Percentiles rank a stretch among this genome's conserved stretches.
Evolutionary conservation across 2,113 vertebrate species (phyloP).

Genomic region (Dromaius novaehollandiae): DNA sequence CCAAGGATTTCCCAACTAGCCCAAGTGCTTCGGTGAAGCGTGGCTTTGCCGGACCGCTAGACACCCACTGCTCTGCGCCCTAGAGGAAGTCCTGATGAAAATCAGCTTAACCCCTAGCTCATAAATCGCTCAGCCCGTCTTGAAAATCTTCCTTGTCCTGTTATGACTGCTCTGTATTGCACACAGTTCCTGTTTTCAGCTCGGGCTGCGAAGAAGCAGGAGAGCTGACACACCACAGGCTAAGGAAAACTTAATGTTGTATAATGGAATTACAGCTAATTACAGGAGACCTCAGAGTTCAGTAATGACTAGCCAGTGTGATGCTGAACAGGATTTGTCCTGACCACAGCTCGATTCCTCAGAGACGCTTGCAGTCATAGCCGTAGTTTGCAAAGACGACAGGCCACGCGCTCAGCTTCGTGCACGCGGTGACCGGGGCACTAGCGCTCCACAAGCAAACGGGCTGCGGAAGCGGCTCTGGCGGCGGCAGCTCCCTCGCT

Average conservation of each 20-base stretch:
- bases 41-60: background rate
- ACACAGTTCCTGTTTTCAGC: background rate
- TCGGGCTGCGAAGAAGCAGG: background rate
- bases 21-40: background rate
- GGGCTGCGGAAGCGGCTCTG: no score
- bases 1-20: background rate
- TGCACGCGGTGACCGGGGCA: no score
- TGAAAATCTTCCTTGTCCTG: background rate
- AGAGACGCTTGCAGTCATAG: background rate
- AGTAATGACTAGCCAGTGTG: background rate
- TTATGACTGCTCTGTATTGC: rapidly evolving
- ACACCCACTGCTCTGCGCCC: rapidly evolving
- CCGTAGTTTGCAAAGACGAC: background rate
- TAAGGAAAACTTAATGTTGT: background rate
- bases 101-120: rapidly evolving
- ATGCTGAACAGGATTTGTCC: background rate
- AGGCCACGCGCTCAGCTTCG: rapidly evolving
- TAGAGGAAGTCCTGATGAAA: background rate
- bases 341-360: background rate
- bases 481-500: no score
- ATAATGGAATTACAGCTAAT: background rate
- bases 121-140: rapidly evolving
- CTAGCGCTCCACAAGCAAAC: no score
- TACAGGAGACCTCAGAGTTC: background rate
- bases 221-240: rapidly evolving